Base-by-base conservation (phyloP, 2,888 invertebrate species). In the Xestia sexstrigata region DNA sequence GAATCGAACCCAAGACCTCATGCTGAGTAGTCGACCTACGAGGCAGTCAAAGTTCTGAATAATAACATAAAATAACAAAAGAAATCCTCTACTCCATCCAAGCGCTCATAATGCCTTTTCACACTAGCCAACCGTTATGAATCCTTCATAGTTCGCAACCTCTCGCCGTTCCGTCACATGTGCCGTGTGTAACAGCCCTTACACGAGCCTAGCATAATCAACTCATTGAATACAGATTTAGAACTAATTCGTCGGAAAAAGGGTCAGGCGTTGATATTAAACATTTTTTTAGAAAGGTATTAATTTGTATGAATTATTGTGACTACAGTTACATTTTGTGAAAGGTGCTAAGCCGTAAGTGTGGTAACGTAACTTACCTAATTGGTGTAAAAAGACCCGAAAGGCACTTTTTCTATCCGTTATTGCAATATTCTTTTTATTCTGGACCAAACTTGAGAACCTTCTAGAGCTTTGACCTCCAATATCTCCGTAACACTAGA, bases 151-250 rank as follows among this genome's bases (percentile, higher is more conserved):
- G 78, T 58, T 58, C 39, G 2, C 35, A 30, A 49, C 23, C 9
- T 68, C 0, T 39, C 62, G 26, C 68, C 35, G 65, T 35, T 0
- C 68, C 58, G 52, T 72, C 74, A 83, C 67, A 74, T 75, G 58
- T 78, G 67, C 30, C 68, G 39, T 76, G 76, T 73, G 55, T 70
- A 35, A 63, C 47, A 47, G 13, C 55, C 78, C 67, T 60, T 26
- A 63, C 58, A 70, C 58, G 66, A 26, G 1, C 13, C 74, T 76
- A 73, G 84, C 58, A 77, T 83, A 83, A 79, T 83, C 74, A 58
- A 70, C 8, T 67, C 65, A 77, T 86, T 79, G 75, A 66, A 79
- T 55, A 70, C 72, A 79, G 84, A 83, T 79, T 83, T 75, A 70
- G 66, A 47, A 30, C 45, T 70, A 83, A 79, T 70, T 65, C 30